Percentiles rank a stretch among this genome's conserved stretches.
Evolutionary conservation across 2,888 invertebrate species (phyloP).

Genomic region (Rhamphomyia laevipes): DNA sequence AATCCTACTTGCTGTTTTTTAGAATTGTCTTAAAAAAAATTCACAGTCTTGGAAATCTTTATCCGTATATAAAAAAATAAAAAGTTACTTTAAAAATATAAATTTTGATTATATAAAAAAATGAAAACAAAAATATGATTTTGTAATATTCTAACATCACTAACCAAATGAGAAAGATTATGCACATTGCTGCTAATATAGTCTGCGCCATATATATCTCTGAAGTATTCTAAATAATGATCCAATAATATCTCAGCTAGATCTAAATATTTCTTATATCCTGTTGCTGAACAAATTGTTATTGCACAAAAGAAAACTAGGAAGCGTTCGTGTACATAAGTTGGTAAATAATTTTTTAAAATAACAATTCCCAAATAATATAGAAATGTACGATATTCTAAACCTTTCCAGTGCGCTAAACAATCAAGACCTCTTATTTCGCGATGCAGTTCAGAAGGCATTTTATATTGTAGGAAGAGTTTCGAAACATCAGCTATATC

Average conservation of each 20-base stretch:
- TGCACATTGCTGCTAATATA: constrained; percentile 29
- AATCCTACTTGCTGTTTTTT: too few species aligned
- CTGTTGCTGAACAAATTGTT: constrained; percentile 1
- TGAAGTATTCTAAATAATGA: constrained; percentile 15
- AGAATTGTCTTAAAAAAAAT: too few species aligned
- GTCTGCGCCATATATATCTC: constrained; percentile 24
- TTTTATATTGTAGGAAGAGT: constrained; percentile 9
- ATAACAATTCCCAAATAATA: constrained; percentile 16
- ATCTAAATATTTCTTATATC: constrained; percentile 8
- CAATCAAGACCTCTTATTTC: constrained; percentile 14
- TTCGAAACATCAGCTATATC: background rate
- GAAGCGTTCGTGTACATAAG: constrained; percentile 9
- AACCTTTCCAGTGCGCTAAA: constrained; percentile 17
- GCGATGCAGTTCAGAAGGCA: constrained; percentile 14
- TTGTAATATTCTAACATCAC: too few species aligned
- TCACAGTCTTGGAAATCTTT: too few species aligned
- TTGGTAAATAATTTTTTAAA: constrained; percentile 13
- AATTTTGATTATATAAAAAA: too few species aligned
- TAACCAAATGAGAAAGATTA: constrained; percentile 25
- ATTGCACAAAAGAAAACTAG: background rate
- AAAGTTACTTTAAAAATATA: too few species aligned
- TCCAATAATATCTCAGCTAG: constrained; percentile 13
- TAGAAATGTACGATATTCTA: constrained; percentile 17
- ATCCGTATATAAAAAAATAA: too few species aligned
- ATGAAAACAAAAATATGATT: too few species aligned